phyloP scores from a whole-genome alignment of 2,113 vertebrate genomes.

The Gyps fulvus region DNA sequence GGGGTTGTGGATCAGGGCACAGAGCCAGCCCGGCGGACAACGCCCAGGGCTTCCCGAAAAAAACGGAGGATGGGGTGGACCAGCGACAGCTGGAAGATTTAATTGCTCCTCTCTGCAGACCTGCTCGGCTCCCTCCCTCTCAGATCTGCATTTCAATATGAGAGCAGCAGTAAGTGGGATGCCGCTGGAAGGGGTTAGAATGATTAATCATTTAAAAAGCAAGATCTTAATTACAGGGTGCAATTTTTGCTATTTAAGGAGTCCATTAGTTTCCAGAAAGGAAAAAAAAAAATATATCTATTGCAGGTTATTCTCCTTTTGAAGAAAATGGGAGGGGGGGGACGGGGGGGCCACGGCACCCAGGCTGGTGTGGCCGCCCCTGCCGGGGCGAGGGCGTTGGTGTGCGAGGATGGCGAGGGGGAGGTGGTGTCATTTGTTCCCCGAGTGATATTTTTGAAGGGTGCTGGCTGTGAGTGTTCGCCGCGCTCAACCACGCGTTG shows the following conservation, averaged over 20 bases:
- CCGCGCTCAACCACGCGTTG: constrained; percentile 40
- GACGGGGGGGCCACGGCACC: background rate
- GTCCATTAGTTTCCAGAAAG: constrained; percentile 82
- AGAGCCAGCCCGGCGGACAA: background rate
- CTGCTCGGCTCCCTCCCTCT: constrained; percentile 69
- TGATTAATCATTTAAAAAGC: constrained; percentile 86
- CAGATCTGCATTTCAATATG: constrained; percentile 82
- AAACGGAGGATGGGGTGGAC: constrained; percentile 43
- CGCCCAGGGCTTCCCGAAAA: constrained; percentile 44
- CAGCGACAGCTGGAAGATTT: constrained; percentile 78
- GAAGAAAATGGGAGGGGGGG: constrained; percentile 36
- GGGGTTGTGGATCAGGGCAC: background rate
- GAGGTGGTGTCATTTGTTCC: constrained; percentile 60
- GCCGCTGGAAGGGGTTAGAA: constrained; percentile 80
- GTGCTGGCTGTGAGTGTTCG: constrained; percentile 46
- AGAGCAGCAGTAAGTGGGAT: constrained; percentile 76
- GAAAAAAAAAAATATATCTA: constrained; percentile 55
- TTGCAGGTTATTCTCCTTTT: constrained; percentile 76
- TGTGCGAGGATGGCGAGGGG: constrained; percentile 32
- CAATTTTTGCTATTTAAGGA: constrained; percentile 85
- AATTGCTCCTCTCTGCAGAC: constrained; percentile 75
- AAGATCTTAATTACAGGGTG: constrained; percentile 86
- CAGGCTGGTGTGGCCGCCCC: constrained; percentile 36
- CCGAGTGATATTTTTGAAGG: constrained; percentile 54
- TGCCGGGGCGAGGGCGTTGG: constrained; percentile 37